Evolutionary conservation across 23 tunicate species (phyloP), one percentile per base, ranked within the genome.

Genomic region (Clavelina lepadiformis): DNA sequence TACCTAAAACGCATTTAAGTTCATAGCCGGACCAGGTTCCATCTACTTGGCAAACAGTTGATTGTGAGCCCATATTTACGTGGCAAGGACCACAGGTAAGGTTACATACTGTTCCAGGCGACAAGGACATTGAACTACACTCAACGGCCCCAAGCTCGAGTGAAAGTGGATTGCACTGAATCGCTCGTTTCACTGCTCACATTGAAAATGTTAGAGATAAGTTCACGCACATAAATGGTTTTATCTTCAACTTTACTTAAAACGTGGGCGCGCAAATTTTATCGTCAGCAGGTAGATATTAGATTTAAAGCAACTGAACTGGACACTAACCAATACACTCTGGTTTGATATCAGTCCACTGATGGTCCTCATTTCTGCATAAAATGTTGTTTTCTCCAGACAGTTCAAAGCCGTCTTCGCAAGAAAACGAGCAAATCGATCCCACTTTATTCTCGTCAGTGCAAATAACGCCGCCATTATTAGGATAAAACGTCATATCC

Each of bases 331-430:
- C 15, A 2, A 21, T 11, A 45, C 73, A 68, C 25, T 41, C 24
- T 31, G 73, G 60, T 28, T 51, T 49, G 5, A 60, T 23, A 22
- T 38, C 33, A 3, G 21, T 51, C 73, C 73, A 68, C n/a, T 68
- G 58, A 31, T 49, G 51, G 59, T 25, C 29, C 3, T 3, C 2
- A 1, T 5, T 24, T 29, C 51, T 45, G 24, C 73, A 68, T 31
- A 19, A n/a, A 5, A 68, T 30, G 8, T 47, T 23, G 2, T 3
- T 46, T 50, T 50, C 45, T 30, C 73, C 73, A n/a, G 31, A 21
- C 1, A 68, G 4, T 19, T 68, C 73, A 32, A 22, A 68, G 1
- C 60, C 73, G 13, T 68, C 73, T 5, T 25, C 58, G 41, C 73
- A 68, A 26, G 4, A 27, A 26, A 68, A 31, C 31, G 41, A 38